These are phyloP conservation scores for Platichthys flesus DNA, from an alignment of 2,113 vertebrate species.

Conservation along the genomic window DNA sequence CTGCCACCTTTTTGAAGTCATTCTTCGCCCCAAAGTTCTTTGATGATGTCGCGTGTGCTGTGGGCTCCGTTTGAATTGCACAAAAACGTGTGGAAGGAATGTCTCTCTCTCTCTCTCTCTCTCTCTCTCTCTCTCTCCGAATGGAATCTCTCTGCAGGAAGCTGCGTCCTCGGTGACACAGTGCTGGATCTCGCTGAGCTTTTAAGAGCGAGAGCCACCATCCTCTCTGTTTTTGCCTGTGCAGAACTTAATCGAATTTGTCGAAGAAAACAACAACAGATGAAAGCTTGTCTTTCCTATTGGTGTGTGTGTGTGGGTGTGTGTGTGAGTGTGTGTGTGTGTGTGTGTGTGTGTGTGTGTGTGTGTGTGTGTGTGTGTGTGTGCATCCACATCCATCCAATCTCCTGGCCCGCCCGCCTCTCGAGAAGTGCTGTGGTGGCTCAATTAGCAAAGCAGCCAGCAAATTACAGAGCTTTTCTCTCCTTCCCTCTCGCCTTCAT, in stretches of 20 bases:
- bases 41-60: constrained; percentile 45
- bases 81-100: constrained; percentile 20
- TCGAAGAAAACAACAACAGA: constrained; percentile 72
- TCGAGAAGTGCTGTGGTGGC: constrained; percentile 64
- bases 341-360: too few relatives aligned
- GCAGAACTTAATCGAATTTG: constrained; percentile 73
- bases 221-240: constrained; percentile 56
- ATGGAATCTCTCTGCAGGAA: constrained; percentile 24
- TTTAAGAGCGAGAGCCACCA: constrained; percentile 46
- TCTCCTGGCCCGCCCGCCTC: constrained; percentile 50
- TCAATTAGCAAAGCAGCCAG: constrained; percentile 71
- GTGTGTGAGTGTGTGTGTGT: constrained; percentile 11
- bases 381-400: constrained; percentile 66
- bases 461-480: constrained; percentile 40
- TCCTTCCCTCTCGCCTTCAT: constrained; percentile 23
- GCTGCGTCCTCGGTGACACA: constrained; percentile 36
- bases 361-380: constrained; percentile 30
- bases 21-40: constrained; percentile 34
- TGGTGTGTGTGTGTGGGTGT: constrained; percentile 24
- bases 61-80: background rate
- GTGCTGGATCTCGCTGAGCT: constrained; percentile 49
- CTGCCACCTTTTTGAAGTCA: constrained; percentile 29
- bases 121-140: background rate
- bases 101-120: background rate
- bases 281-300: constrained; percentile 68